Percentiles rank a stretch among this genome's conserved stretches.
Conservation (phyloP, 2,888 invertebrate species). For the Agrochola lota region DNA sequence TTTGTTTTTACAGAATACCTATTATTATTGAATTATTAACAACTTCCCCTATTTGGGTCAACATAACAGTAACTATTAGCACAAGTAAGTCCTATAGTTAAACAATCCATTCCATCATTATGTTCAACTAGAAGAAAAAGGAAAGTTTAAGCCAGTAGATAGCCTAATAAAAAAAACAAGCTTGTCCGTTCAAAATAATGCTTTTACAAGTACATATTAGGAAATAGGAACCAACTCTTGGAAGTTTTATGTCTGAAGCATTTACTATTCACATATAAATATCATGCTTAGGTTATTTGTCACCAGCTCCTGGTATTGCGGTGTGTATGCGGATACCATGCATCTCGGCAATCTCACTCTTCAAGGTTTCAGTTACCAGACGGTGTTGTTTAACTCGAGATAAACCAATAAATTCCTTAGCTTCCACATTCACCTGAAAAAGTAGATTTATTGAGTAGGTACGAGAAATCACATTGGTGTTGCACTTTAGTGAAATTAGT, state of each 20-base stretch:
- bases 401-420: conserved; percentile 93
- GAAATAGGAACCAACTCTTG: conserved; percentile 3
- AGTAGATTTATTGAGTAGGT: neutral
- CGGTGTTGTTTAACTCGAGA: conserved; percentile 94
- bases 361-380: conserved; percentile 93
- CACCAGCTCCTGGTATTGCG: conserved; percentile 81
- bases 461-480: neutral
- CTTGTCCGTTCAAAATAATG: neutral
- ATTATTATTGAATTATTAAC: conserved; percentile 23
- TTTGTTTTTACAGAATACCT: conserved; percentile 17
- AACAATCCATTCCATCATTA: neutral
- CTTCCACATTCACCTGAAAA: conserved; percentile 90
- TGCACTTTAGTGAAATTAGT: neutral
- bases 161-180: neutral
- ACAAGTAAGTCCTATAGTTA: neutral
- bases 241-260: conserved; percentile 5
- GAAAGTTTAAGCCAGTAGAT: neutral
- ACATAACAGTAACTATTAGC: neutral
- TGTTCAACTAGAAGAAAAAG: conserved; percentile 21
- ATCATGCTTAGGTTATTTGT: conserved; percentile 56
- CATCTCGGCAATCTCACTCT: conserved; percentile 95
- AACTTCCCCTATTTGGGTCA: neutral
- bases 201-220: neutral
- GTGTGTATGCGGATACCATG: conserved; percentile 96
- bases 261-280: conserved; percentile 55